These are phyloP conservation scores for Lymantria dispar DNA, from an alignment of 2,888 invertebrate genomes.

Conservation along the genomic window DNA sequence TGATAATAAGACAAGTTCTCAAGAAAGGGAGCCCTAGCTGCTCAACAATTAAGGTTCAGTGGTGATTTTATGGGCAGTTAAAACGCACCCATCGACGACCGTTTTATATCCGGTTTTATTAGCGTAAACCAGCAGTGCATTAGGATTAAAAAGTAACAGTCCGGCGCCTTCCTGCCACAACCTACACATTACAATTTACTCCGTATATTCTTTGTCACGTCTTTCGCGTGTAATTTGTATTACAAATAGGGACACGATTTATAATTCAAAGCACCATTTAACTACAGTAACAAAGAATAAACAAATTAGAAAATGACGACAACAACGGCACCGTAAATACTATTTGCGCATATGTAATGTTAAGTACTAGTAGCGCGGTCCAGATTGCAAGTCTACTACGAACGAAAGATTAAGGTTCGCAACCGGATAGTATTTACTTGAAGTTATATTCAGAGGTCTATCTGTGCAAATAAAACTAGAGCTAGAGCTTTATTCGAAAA, in stretches of 20 bases:
- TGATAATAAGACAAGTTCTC: slow-evolving; percentile 44
- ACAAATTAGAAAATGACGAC: too few relatives aligned
- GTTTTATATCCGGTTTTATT: slow-evolving; percentile 67
- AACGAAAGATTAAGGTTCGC: too few relatives aligned
- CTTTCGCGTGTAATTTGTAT: slow-evolving; percentile 14
- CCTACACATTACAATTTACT: slow-evolving; percentile 15
- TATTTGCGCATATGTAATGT: too few relatives aligned
- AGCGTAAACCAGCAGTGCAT: slow-evolving; percentile 25
- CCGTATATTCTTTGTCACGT: slow-evolving; percentile 12
- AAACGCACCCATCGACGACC: slow-evolving; percentile 54
- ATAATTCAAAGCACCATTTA: too few relatives aligned
- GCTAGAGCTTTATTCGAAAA: too few relatives aligned
- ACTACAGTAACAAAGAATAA: too few relatives aligned
- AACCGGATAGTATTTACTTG: too few relatives aligned
- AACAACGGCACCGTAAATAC: too few relatives aligned
- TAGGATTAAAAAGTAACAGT: slow-evolving; percentile 40
- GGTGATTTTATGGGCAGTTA: slow-evolving; percentile 66
- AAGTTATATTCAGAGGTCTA: too few relatives aligned
- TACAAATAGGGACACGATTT: not conserved
- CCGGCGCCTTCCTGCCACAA: slow-evolving; percentile 36
- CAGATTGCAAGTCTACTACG: too few relatives aligned
- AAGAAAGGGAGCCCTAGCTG: slow-evolving; percentile 41
- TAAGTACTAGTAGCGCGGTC: too few relatives aligned
- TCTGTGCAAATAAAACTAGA: too few relatives aligned
- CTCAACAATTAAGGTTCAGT: slow-evolving; percentile 67